phyloP scores from a whole-genome alignment of 2,113 vertebrate species.

The Phocoena sinus region DNA sequence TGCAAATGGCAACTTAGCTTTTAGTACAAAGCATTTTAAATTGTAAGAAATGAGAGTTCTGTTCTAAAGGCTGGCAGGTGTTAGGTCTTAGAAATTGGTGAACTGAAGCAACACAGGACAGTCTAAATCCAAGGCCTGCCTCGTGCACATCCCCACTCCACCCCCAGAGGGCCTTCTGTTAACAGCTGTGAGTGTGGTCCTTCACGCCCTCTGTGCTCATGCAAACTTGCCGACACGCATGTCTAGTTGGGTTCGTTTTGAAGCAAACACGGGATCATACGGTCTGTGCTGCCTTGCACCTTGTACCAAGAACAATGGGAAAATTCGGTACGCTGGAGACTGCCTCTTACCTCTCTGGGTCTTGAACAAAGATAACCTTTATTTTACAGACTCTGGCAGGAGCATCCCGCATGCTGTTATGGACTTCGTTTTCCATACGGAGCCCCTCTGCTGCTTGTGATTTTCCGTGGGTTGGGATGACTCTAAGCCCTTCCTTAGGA shows the following conservation, averaged over 20 bases:
- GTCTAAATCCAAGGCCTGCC: fast-evolving
- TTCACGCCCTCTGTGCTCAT: fast-evolving
- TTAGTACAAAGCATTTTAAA: fast-evolving
- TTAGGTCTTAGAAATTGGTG: background rate
- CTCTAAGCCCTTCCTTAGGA: background rate
- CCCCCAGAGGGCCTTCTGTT: background rate
- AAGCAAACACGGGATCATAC: fast-evolving
- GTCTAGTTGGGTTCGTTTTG: background rate
- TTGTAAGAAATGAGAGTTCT: background rate
- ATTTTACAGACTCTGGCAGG: background rate
- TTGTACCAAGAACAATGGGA: background rate
- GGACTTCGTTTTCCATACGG: background rate
- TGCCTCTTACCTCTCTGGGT: background rate
- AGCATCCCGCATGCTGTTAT: fast-evolving
- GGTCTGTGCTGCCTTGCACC: fast-evolving
- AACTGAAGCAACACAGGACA: background rate
- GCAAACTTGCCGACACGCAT: fast-evolving
- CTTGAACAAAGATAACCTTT: background rate
- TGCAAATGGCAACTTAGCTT: fast-evolving
- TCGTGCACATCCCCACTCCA: fast-evolving
- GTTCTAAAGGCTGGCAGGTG: background rate
- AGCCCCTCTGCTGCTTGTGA: background rate
- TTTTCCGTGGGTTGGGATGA: background rate
- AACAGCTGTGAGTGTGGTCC: background rate
- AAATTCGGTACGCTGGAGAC: fast-evolving